phyloP scores from a whole-genome alignment of 2,113 vertebrate genomes.

The Piliocolobus tephrosceles region DNA sequence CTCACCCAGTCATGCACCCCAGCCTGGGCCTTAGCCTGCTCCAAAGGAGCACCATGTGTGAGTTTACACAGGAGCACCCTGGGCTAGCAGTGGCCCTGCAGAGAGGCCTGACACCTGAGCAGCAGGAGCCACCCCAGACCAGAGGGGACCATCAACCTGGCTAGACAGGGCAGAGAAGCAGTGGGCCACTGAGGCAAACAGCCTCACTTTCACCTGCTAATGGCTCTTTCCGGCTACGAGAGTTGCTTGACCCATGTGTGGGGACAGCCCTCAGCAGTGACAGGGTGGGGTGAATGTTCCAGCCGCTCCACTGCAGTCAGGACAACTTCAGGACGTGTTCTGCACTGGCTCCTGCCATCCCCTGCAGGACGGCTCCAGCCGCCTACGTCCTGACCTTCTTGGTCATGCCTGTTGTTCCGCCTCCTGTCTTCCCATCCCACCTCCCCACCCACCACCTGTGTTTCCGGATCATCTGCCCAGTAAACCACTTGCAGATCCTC shows the following conservation, averaged over 20 bases:
- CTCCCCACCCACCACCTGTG: neutral
- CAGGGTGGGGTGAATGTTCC: neutral
- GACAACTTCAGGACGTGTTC: neutral
- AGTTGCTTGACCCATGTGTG: neutral
- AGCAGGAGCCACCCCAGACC: neutral
- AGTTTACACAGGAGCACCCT: neutral
- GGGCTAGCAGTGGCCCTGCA: neutral
- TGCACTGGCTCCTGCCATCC: neutral
- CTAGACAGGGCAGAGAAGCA: neutral
- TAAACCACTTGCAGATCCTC: neutral
- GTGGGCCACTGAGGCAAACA: neutral
- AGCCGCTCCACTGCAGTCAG: neutral
- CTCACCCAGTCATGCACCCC: no score
- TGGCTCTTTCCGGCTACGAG: neutral
- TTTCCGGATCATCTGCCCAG: neutral
- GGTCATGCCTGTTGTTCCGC: no score
- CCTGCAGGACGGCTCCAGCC: neutral
- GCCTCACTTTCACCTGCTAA: neutral
- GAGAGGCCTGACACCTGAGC: neutral
- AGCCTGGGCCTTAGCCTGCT: neutral
- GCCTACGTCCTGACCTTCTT: no score
- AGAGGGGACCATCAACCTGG: neutral
- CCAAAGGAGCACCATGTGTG: no score
- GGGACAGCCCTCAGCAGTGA: neutral
- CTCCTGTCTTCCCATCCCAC: no score